A percentile compares a stretch with the other conserved stretches of the same genome.
These are phyloP conservation scores for Aix galericulata DNA, from an alignment of 2,113 vertebrate genomes.

Conservation along the genomic window DNA sequence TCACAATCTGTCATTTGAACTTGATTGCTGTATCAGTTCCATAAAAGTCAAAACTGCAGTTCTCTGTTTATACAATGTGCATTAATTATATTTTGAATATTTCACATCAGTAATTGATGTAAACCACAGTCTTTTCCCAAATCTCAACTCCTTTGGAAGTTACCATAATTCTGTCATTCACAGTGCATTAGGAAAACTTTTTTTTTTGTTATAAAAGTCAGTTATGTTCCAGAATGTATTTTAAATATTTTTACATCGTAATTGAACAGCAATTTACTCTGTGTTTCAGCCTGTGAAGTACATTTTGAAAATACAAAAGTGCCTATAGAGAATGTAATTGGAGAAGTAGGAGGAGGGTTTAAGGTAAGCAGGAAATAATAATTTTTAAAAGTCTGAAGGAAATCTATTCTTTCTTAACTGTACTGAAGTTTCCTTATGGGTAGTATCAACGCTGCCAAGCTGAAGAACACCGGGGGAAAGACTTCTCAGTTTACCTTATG, in stretches of 20 bases:
- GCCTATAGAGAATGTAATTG: constrained; percentile 93
- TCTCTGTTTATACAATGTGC: neutral
- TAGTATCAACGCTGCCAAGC: neutral
- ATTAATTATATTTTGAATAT: neutral
- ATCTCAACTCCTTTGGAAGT: neutral
- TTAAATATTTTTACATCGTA: neutral
- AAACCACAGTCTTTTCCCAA: neutral
- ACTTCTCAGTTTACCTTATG: accelerated
- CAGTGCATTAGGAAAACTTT: neutral
- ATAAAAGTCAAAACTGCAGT: neutral
- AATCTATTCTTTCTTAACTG: neutral
- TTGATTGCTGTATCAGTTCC: neutral
- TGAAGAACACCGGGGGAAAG: neutral
- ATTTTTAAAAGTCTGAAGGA: neutral
- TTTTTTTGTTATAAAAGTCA: neutral
- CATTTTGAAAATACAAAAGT: constrained; percentile 92
- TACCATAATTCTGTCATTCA: neutral
- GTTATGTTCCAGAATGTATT: neutral
- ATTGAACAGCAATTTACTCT: neutral
- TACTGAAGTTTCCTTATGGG: neutral
- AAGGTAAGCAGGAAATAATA: constrained; percentile 81
- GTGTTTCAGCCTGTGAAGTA: constrained; percentile 89
- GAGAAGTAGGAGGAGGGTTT: constrained; percentile 95
- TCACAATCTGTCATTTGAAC: neutral
- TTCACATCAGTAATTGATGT: neutral